A percentile compares a stretch with the other conserved stretches of the same genome.
These are phyloP conservation scores for Xenops minutus DNA, from an alignment of 2,797 vertebrate species.

Conservation along the genomic window DNA sequence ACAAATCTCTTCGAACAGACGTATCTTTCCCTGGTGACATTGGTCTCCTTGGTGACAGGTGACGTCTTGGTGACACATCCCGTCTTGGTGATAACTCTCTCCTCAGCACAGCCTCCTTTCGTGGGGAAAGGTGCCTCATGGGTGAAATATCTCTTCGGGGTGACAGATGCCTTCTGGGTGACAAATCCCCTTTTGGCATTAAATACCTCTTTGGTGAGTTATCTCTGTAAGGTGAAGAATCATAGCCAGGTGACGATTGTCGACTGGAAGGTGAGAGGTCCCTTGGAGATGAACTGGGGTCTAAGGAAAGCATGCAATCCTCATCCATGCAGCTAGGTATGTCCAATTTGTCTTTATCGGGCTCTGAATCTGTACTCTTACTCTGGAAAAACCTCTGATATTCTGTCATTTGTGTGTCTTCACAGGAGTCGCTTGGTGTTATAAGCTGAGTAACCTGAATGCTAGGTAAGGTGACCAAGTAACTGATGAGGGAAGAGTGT, in stretches of 20 bases:
- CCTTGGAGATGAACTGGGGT: constrained; percentile 82
- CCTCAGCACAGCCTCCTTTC: constrained; percentile 87
- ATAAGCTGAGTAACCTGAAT: constrained; percentile 93
- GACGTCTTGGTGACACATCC: constrained; percentile 86
- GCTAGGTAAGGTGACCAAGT: constrained; percentile 92
- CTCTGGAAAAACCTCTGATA: constrained; percentile 85
- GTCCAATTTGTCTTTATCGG: constrained; percentile 82
- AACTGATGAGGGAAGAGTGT: constrained; percentile 88
- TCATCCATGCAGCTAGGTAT: constrained; percentile 90
- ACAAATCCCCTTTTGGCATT: constrained; percentile 81
- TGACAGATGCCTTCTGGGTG: constrained; percentile 83
- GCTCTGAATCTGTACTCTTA: constrained; percentile 80
- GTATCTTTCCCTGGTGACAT: constrained; percentile 88
- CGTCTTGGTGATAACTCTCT: constrained; percentile 90
- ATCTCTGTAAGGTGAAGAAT: constrained; percentile 87
- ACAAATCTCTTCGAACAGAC: constrained; percentile 84
- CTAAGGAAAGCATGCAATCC: constrained; percentile 81
- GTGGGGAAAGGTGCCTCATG: constrained; percentile 87
- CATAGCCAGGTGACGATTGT: constrained; percentile 87
- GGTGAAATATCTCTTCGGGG: constrained; percentile 90
- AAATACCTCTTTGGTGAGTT: constrained; percentile 91
- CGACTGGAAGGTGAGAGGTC: constrained; percentile 87
- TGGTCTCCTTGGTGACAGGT: constrained; percentile 89
- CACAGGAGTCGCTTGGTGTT: constrained; percentile 78
- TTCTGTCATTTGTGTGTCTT: constrained; percentile 82